Percentiles rank a stretch among this genome's conserved stretches.
These are phyloP conservation scores for Caradrina kadenii DNA, from an alignment of 2,888 invertebrate genomes.

Conservation along the genomic window DNA sequence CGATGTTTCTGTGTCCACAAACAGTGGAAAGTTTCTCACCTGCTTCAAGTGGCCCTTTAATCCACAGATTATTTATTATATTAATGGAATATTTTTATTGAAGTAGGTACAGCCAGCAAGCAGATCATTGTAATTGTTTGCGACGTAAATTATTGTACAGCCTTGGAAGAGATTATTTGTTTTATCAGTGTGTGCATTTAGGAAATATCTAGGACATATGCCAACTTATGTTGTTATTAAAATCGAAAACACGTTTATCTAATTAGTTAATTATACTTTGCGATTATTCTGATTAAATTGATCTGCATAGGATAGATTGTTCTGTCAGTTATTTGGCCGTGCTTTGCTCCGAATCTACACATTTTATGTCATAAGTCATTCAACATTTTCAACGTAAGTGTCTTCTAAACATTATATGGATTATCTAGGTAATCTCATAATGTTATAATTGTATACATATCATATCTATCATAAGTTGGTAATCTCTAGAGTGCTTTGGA, in stretches of 20 bases:
- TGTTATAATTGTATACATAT: not conserved
- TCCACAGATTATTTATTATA: slow-evolving; percentile 77
- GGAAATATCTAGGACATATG: slow-evolving; percentile 46
- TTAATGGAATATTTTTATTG: slow-evolving; percentile 82
- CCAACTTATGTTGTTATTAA: slow-evolving; percentile 15
- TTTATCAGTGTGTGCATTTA: slow-evolving; percentile 43
- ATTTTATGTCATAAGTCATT: not conserved
- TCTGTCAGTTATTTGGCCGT: not conserved
- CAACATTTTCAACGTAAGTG: not conserved
- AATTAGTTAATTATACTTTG: not conserved
- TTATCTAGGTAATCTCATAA: not conserved
- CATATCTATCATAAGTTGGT: not conserved
- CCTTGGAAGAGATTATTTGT: slow-evolving; percentile 65
- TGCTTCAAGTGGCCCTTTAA: slow-evolving; percentile 71
- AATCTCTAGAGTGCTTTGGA: slow-evolving; percentile 30
- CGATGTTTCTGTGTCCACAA: slow-evolving; percentile 63
- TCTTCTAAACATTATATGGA: not conserved
- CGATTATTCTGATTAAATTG: slow-evolving; percentile 5
- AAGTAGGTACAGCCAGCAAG: not conserved
- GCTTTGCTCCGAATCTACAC: not conserved
- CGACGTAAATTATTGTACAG: slow-evolving; percentile 35
- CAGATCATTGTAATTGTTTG: slow-evolving; percentile 27
- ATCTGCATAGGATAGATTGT: not conserved
- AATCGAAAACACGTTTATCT: slow-evolving; percentile 2
- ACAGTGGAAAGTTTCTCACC: slow-evolving; percentile 80